Conservation (phyloP, 2,797 vertebrate genomes). For the Acanthornis magna region DNA sequence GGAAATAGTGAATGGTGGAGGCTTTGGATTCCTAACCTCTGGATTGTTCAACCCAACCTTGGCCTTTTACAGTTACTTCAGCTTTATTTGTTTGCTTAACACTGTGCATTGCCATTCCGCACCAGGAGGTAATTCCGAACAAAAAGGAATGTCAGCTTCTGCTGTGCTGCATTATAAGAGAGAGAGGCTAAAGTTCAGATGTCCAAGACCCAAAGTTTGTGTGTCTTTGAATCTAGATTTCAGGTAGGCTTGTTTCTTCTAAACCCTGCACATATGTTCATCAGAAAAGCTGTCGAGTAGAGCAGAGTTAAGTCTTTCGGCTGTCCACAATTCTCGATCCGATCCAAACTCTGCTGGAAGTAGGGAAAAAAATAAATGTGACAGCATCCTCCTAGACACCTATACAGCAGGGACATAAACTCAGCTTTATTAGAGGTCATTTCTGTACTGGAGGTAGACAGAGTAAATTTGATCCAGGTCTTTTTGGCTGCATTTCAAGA, state of each 20-base stretch:
- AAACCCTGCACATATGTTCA: not conserved
- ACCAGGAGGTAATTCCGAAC: not conserved
- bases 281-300: not conserved
- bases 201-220: not conserved
- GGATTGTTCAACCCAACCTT: not conserved
- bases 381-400: not conserved
- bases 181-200: not conserved
- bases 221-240: not conserved
- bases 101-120: not conserved
- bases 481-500: constrained; percentile 11
- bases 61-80: not conserved
- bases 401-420: not conserved
- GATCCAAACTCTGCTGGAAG: not conserved
- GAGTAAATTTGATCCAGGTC: not conserved
- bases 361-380: not conserved
- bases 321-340: not conserved
- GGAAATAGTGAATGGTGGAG: not conserved
- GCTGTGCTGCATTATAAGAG: not conserved
- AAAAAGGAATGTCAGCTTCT: not conserved
- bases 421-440: constrained; percentile 13
- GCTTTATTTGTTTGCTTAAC: not conserved
- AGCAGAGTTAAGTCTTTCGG: not conserved
- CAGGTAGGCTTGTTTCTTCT: not conserved
- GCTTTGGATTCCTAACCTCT: not conserved
- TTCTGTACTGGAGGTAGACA: not conserved